Base-by-base conservation (phyloP, 2,113 vertebrate genomes). In the Anhinga rufa region DNA sequence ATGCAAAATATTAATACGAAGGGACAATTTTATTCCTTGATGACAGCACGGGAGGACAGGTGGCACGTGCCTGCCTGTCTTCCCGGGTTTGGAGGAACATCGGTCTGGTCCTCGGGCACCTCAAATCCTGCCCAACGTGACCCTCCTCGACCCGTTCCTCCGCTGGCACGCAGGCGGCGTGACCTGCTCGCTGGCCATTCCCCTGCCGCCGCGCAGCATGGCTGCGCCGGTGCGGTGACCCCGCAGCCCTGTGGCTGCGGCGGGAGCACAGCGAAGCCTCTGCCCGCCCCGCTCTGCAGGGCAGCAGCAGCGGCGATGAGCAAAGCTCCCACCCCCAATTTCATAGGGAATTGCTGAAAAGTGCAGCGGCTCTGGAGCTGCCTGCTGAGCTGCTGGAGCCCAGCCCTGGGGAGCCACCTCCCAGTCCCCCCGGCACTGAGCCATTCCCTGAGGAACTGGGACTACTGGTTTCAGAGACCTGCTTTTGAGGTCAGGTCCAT, bases 121-220 rank as follows among this genome's bases (percentile, higher is more conserved):
- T 14, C 19, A 42, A 51, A 4, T 9, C 40, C 36, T 17, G 68
- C 68, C n/a, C 2, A 0, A 1, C 7, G 8, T 3, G 2, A 29
- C 32, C 46, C n/a, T 61, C 52, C 32, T 4, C 25, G n/a, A 15
- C 46, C 57, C 7, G 24, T 12, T 12, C 46, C 55, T 58, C 24
- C 22, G 5, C 49, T 38, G 2, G 1, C 40, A 46, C 1, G 2
- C 40, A 26, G 49, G 4, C 2, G 2, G 7, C 3, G 19, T 7
- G 14, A 31, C 22, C 64, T 20, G 69, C 57, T 68, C 9, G 4
- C 66, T 12, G 62, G 8, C 21, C 6, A 26, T 13, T 34, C 29
- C 60, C 34, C 14, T 48, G 82, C 31, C 3, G 1, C 48, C 40
- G 10, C 1, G 0, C 2, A 0, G 49, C 18, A 36, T 1, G 3